Percentiles rank a stretch among this genome's conserved stretches.
These are phyloP conservation scores for Tetropium fuscum DNA, from an alignment of 2,888 invertebrate genomes.

Conservation along the genomic window DNA sequence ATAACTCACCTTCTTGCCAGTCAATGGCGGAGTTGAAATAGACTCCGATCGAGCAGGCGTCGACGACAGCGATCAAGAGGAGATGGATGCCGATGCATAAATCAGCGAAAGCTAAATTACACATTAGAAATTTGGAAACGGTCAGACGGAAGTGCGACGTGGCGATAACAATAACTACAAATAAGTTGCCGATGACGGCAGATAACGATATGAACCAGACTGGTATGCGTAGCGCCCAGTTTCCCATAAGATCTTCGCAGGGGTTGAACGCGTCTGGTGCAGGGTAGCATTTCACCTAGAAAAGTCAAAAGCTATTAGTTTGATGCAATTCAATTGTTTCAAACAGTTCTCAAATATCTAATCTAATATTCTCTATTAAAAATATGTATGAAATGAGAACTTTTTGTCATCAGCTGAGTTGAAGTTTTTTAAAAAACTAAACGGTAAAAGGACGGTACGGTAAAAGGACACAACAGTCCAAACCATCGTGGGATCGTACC, in stretches of 20 bases:
- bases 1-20: constrained; percentile 72
- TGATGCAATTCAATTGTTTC: too few relatives aligned
- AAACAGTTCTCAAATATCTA: too few relatives aligned
- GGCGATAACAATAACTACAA: constrained; percentile 72
- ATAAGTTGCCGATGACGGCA: constrained; percentile 74
- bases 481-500: too few relatives aligned
- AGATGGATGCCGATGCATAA: constrained; percentile 76
- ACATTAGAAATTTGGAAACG: constrained; percentile 73
- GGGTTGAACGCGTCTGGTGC: constrained; percentile 74
- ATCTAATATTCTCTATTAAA: too few relatives aligned
- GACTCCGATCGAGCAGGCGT: constrained; percentile 72
- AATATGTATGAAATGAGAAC: too few relatives aligned
- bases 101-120: constrained; percentile 77
- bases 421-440: too few relatives aligned
- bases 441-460: too few relatives aligned
- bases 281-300: constrained; percentile 67
- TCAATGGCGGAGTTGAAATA: constrained; percentile 77
- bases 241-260: constrained; percentile 75
- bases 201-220: constrained; percentile 73
- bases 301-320: too few relatives aligned
- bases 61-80: constrained; percentile 72
- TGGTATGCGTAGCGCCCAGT: constrained; percentile 69
- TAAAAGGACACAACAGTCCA: too few relatives aligned
- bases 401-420: too few relatives aligned
- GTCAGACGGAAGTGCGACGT: constrained; percentile 67